Evolutionary conservation across 2,797 vertebrate genomes (phyloP).

Genomic region (Triplophysa yarkandensis): DNA sequence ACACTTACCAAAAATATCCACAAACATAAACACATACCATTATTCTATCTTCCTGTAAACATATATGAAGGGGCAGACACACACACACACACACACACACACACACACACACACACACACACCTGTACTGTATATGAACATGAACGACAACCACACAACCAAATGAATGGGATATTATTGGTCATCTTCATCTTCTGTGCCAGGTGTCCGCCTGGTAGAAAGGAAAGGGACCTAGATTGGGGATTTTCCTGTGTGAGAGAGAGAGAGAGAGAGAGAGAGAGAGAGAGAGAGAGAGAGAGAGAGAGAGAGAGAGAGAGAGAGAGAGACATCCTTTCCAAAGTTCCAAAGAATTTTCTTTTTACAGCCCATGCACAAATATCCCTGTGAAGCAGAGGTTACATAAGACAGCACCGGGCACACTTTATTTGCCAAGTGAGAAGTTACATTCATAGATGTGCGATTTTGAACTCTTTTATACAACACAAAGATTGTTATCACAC

Average conservation of each 20-base stretch:
- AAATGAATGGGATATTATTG: neutral
- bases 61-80: neutral
- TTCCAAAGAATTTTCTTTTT: slow-evolving; percentile 16
- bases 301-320: neutral
- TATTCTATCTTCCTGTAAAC: slow-evolving; percentile 18
- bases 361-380: slow-evolving; percentile 14
- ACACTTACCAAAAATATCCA: neutral
- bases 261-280: neutral
- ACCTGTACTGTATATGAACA: neutral
- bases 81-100: neutral
- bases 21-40: slow-evolving; percentile 10
- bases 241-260: neutral
- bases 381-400: neutral
- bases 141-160: neutral
- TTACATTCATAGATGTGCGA: neutral
- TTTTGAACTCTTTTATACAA: neutral
- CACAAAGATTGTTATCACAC: neutral
- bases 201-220: neutral
- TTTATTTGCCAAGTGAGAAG: neutral
- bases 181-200: neutral
- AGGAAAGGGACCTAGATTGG: neutral
- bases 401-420: slow-evolving; percentile 8
- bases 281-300: neutral
- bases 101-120: neutral
- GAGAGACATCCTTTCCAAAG: slow-evolving; percentile 24